phyloP scores from a whole-genome alignment of 2,113 vertebrate species.

The Pristiophorus japonicus region DNA sequence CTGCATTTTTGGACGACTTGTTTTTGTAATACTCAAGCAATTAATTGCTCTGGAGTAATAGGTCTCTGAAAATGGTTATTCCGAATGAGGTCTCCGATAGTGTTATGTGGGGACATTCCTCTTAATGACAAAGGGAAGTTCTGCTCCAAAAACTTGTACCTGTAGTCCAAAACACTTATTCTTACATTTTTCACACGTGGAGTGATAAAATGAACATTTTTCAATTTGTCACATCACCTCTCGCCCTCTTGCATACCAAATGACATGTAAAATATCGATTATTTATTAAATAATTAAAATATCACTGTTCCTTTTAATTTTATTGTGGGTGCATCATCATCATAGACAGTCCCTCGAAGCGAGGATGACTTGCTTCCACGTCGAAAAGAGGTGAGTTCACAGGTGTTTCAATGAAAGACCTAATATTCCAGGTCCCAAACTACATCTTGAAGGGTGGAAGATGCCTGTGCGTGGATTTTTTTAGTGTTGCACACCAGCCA shows the following conservation, averaged over 20 bases:
- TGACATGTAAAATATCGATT: not conserved
- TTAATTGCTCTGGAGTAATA: not conserved
- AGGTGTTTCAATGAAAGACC: too few species aligned
- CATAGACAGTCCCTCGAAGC: too few species aligned
- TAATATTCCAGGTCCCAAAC: too few species aligned
- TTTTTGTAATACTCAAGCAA: not conserved
- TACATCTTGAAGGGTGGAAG: too few species aligned
- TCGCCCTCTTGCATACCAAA: not conserved
- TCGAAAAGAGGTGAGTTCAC: too few species aligned
- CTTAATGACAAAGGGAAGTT: not conserved
- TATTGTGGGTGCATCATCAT: too few species aligned
- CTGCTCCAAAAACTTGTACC: not conserved
- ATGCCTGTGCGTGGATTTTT: too few species aligned
- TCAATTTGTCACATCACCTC: not conserved
- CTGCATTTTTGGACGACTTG: not conserved
- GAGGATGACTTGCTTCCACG: too few species aligned
- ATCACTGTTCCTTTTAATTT: too few species aligned
- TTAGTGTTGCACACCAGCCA: too few species aligned
- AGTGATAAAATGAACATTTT: not conserved
- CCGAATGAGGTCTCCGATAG: not conserved
- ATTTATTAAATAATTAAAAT: too few species aligned
- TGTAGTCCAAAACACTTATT: not conserved
- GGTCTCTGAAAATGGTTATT: not conserved
- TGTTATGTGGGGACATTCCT: not conserved
- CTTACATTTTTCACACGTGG: not conserved